These are phyloP conservation scores for Ochotona princeps DNA, from an alignment of 2,113 vertebrate species.

Conservation along the genomic window DNA sequence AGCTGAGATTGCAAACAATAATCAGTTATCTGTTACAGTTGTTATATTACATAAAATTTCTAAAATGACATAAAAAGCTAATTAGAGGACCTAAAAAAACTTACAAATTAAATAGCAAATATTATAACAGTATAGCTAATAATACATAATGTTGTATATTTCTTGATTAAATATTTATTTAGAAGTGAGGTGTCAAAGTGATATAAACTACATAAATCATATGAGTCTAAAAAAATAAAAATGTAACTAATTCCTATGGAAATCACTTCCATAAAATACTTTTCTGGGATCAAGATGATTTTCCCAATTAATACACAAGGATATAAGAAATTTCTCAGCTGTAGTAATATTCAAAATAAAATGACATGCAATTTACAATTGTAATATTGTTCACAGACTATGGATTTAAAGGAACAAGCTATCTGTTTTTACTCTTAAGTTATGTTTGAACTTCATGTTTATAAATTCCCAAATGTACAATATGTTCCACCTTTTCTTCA, in stretches of 20 bases:
- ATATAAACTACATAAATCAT: not conserved
- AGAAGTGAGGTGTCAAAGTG: not conserved
- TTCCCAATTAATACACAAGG: not conserved
- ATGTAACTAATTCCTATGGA: not conserved
- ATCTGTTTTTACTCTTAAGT: not conserved
- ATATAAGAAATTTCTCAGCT: not conserved
- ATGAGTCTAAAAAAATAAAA: not conserved
- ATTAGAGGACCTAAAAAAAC: not conserved
- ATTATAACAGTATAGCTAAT: not conserved
- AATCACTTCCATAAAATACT: constrained; percentile 23
- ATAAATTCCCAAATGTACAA: not conserved
- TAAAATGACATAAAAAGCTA: not conserved
- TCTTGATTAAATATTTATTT: not conserved
- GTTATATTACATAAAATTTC: not conserved
- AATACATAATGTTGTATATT: not conserved
- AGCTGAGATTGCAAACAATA: not conserved
- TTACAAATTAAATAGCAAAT: not conserved
- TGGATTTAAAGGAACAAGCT: not conserved
- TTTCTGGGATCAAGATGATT: not conserved
- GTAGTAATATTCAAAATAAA: not conserved
- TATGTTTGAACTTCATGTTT: not conserved
- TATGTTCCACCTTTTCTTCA: not conserved
- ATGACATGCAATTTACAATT: not conserved
- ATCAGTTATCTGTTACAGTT: not conserved
- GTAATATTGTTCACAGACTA: not conserved